A percentile compares a stretch with the other conserved stretches of the same genome.
Conservation (phyloP, 2,113 vertebrate species). For the Vulpes lagopus region DNA sequence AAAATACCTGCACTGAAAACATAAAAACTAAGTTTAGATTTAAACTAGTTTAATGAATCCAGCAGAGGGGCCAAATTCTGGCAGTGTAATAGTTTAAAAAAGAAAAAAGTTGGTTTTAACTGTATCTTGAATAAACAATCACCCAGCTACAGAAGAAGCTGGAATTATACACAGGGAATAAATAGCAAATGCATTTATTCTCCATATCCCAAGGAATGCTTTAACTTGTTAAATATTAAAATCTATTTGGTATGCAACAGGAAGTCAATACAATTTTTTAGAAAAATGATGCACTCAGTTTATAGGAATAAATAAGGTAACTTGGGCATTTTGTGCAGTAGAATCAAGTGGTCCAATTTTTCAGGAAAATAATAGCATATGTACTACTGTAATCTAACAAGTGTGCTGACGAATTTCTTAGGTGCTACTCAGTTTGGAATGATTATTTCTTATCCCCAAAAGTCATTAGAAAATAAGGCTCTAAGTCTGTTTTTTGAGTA, state of each 20-base stretch:
- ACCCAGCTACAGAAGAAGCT: background rate
- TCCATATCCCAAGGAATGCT: background rate
- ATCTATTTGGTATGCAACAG: constrained; percentile 39
- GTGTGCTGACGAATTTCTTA: constrained; percentile 24
- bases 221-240: constrained; percentile 68
- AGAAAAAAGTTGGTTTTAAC: background rate
- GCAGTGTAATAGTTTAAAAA: background rate
- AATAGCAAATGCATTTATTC: background rate
- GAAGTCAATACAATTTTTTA: constrained; percentile 60
- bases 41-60: constrained; percentile 4
- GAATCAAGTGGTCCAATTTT: constrained; percentile 33
- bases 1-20: constrained; percentile 26
- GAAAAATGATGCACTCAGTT: constrained; percentile 23
- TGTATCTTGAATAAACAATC: constrained; percentile 37
- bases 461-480: constrained; percentile 28
- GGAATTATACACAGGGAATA: constrained; percentile 15
- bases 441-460: background rate
- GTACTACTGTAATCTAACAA: background rate
- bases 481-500: background rate
- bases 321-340: background rate
- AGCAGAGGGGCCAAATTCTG: background rate
- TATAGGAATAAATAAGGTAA: constrained; percentile 36
- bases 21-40: constrained; percentile 44
- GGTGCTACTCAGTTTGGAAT: constrained; percentile 35
- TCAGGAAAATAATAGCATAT: constrained; percentile 58